A percentile compares a stretch with the other conserved stretches of the same genome.
Evolutionary conservation across 2,888 invertebrate species (phyloP).

Genomic region (Blera fallax): DNA sequence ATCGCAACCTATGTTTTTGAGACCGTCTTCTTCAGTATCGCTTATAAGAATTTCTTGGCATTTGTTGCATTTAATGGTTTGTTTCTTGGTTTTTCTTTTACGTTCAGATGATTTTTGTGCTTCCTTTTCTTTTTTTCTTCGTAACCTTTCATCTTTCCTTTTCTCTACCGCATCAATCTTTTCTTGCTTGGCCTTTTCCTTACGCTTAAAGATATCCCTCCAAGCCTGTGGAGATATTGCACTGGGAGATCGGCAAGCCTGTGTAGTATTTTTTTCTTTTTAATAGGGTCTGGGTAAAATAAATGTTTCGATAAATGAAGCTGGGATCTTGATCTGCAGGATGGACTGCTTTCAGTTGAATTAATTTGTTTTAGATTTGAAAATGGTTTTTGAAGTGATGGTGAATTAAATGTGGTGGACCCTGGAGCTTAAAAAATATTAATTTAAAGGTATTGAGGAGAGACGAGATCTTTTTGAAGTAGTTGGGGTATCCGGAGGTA

Average conservation of each 20-base stretch:
- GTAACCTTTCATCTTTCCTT: too few relatives aligned
- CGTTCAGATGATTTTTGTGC: background rate
- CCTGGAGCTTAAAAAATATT: too few relatives aligned
- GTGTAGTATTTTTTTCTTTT: background rate
- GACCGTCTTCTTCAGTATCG: background rate
- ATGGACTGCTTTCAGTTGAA: too few relatives aligned
- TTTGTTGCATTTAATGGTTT: too few relatives aligned
- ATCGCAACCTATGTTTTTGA: slow-evolving; percentile 3
- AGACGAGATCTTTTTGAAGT: too few relatives aligned
- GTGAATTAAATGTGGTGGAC: too few relatives aligned
- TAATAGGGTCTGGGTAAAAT: background rate
- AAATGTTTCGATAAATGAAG: background rate
- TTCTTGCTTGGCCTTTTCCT: background rate
- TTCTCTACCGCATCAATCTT: slow-evolving; percentile 1
- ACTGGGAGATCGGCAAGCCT: background rate
- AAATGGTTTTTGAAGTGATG: too few relatives aligned
- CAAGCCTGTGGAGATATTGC: background rate
- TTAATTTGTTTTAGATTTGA: too few relatives aligned
- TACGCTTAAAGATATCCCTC: background rate
- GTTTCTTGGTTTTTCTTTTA: background rate
- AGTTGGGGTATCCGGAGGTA: too few relatives aligned
- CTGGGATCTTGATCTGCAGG: background rate
- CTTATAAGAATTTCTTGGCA: background rate
- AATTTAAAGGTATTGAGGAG: too few relatives aligned
- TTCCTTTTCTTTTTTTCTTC: background rate